Evolutionary conservation across 2,113 vertebrate species (phyloP).

Genomic region (Xenotilapia longispinis): DNA sequence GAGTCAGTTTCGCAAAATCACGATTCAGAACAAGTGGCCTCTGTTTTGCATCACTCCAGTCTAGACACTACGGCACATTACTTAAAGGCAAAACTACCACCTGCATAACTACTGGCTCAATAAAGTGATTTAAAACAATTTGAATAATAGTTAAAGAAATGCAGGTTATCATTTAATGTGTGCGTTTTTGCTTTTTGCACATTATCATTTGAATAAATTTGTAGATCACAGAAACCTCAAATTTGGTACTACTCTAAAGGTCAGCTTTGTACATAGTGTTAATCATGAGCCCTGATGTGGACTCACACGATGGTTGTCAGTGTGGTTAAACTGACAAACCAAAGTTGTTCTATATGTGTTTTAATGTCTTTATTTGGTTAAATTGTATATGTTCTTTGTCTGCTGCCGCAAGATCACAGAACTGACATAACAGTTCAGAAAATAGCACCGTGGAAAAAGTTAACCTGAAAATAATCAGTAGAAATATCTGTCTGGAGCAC

Average conservation of each 20-base stretch:
- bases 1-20: constrained; percentile 14
- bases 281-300: not conserved
- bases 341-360: not conserved
- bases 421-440: not conserved
- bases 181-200: not conserved
- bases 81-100: not conserved
- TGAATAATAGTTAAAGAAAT: constrained; percentile 25
- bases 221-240: not conserved
- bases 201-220: not conserved
- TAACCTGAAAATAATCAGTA: not conserved
- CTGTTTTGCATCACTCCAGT: constrained; percentile 45
- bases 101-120: constrained; percentile 20
- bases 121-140: not conserved
- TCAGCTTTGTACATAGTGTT: not conserved
- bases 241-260: not conserved
- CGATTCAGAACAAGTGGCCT: constrained; percentile 41
- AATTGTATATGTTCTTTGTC: not conserved
- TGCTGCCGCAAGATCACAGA: not conserved
- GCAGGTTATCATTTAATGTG: not conserved
- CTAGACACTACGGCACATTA: constrained; percentile 42
- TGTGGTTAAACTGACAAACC: not conserved
- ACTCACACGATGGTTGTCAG: not conserved
- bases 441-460: not conserved
- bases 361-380: not conserved
- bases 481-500: constrained; percentile 37